Evolutionary conservation across 2,113 vertebrate species (phyloP), one percentile per base, ranked within the genome.

Genomic region (Sinocyclocheilus anshuiensis): DNA sequence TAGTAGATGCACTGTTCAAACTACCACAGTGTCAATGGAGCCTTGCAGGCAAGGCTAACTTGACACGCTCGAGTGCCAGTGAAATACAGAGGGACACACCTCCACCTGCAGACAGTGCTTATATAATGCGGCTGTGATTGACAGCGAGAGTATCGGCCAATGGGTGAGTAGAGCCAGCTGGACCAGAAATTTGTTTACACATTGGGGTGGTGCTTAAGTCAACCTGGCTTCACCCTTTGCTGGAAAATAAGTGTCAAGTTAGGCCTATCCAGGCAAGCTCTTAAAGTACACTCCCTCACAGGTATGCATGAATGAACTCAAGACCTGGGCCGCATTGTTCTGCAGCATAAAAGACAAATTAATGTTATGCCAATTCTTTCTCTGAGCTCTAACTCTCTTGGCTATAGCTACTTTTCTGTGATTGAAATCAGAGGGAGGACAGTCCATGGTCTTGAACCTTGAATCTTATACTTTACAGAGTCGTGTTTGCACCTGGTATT

Each of bases 81-180:
- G 90, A 89, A 90, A 90, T 89, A 90, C 86, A 83, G 83, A 82
- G n/a, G 81, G 90, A 63, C 86, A 84, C 90, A 84, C 90, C 84
- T 82, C 77, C 86, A 83, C 88, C 89, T 92, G 88, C 86, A 88
- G 87, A 88, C 86, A 90, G 75, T 65, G 79, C 69, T 76, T 82
- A 83, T 69, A 76, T 86, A 87, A 91, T 67, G 50, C 69, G 2
- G 16, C 45, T 33, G 75, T 89, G 84, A 86, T 80, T 89, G 76
- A 77, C 77, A 74, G 86, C 81, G 87, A 48, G 63, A 86, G 74
- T 79, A 20, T 53, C 8, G 81, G 75, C 53, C 82, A 90, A 86
- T 22, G 39, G 86, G 86, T 74, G 67, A 83, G 76, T 29, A 77
- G 72, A 79, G 22, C 82, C 77, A 84, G 75, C 79, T 65, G 77